These are phyloP conservation scores for Antedon bifida DNA, from an alignment of 35 echinoderm and acorn worm species.

Conservation along the genomic window DNA sequence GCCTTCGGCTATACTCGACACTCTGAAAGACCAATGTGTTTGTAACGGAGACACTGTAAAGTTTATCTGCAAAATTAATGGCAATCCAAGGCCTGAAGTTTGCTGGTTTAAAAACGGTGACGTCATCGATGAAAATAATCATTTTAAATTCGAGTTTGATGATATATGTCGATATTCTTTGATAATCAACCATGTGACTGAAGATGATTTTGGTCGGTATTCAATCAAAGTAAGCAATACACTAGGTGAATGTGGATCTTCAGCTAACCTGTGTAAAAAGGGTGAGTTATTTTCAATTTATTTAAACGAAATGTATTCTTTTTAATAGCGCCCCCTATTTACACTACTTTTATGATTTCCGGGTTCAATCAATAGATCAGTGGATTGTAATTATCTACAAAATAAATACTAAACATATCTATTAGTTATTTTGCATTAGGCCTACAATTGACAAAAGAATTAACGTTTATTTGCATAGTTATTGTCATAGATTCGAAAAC, in stretches of 20 bases:
- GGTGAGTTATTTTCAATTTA: not conserved
- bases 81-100: not conserved
- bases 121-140: not conserved
- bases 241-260: not conserved
- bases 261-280: not conserved
- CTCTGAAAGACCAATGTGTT: not conserved
- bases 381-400: too few species aligned
- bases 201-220: not conserved
- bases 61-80: slow-evolving; percentile 1
- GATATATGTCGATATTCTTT: not conserved
- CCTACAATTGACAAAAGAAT: too few species aligned
- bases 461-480: too few species aligned
- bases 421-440: too few species aligned
- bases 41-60: not conserved
- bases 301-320: too few species aligned
- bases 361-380: too few species aligned
- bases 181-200: slow-evolving; percentile 3
- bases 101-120: slow-evolving; percentile 3
- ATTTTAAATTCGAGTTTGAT: slow-evolving; percentile 5
- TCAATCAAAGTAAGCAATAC: slow-evolving; percentile 1
- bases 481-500: too few species aligned
- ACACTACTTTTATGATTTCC: too few species aligned
- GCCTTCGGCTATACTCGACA: not conserved
- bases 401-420: too few species aligned
- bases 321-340: too few species aligned